A percentile compares a stretch with the other conserved stretches of the same genome.
phyloP scores from a whole-genome alignment of 2,113 vertebrate genomes.

The Struthidea cinerea region DNA sequence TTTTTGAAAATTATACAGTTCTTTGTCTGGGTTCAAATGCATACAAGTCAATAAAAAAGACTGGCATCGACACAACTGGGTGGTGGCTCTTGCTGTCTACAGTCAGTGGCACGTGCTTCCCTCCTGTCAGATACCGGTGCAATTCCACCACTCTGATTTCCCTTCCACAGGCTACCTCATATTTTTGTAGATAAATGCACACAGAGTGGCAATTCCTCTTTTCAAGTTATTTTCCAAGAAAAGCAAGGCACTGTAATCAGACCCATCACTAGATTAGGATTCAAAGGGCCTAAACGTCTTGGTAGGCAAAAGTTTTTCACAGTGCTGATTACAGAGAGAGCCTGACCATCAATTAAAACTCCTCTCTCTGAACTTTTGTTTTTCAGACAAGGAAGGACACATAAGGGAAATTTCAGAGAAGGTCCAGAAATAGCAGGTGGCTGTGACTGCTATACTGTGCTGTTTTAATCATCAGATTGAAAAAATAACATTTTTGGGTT shows the following conservation, averaged over 20 bases:
- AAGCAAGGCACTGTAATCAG: neutral
- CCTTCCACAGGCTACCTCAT: neutral
- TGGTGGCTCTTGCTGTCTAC: neutral
- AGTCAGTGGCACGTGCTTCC: neutral
- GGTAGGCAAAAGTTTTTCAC: neutral
- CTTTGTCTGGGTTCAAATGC: neutral
- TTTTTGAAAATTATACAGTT: neutral
- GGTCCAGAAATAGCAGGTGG: constrained; percentile 34
- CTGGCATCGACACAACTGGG: accelerated
- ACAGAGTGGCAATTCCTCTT: neutral
- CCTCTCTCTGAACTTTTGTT: neutral
- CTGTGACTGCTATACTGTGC: neutral
- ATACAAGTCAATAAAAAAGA: neutral
- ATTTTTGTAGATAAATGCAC: neutral
- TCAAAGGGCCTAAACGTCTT: neutral
- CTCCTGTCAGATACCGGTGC: neutral
- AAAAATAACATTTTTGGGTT: neutral
- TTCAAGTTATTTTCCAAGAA: neutral
- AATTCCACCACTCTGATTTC: neutral
- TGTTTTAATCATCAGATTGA: constrained; percentile 9
- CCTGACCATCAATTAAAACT: neutral
- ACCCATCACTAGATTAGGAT: neutral
- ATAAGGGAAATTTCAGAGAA: neutral
- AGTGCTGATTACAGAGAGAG: neutral
- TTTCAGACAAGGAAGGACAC: neutral